These are phyloP conservation scores for Celastrina argiolus DNA, from an alignment of 2,888 invertebrate species.

Conservation along the genomic window DNA sequence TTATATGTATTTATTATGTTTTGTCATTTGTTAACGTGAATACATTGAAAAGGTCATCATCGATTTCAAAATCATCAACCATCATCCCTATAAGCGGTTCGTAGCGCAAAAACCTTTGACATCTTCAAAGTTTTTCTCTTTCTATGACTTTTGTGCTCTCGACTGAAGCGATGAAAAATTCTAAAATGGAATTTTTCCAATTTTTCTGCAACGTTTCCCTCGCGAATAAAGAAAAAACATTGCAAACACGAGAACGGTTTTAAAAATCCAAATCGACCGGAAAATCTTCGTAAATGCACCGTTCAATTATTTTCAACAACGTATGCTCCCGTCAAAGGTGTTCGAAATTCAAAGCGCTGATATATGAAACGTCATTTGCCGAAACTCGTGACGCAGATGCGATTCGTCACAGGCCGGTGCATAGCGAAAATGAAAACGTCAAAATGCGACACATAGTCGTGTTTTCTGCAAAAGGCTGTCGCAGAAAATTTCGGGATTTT, in stretches of 20 bases:
- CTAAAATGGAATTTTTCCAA: background rate
- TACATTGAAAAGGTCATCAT: too few species aligned
- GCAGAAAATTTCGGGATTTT: background rate
- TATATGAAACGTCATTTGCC: constrained; percentile 27
- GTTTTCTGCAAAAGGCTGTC: constrained; percentile 20
- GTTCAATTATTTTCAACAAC: constrained; percentile 22
- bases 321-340: constrained; percentile 24
- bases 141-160: background rate
- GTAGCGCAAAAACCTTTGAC: background rate
- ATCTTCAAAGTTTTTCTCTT: background rate
- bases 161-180: background rate
- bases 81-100: background rate
- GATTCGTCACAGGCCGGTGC: constrained; percentile 40
- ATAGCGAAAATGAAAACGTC: constrained; percentile 46
- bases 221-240: constrained; percentile 3
- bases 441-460: constrained; percentile 30
- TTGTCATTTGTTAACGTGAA: too few species aligned
- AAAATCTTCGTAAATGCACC: constrained; percentile 18
- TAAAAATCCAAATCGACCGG: constrained; percentile 13
- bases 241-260: constrained; percentile 10
- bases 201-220: background rate
- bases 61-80: too few species aligned
- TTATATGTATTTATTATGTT: too few species aligned
- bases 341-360: constrained; percentile 24
- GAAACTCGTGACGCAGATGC: constrained; percentile 35